These are phyloP conservation scores for Oxytorus armatus DNA, from an alignment of 2,888 invertebrate species.

Conservation along the genomic window DNA sequence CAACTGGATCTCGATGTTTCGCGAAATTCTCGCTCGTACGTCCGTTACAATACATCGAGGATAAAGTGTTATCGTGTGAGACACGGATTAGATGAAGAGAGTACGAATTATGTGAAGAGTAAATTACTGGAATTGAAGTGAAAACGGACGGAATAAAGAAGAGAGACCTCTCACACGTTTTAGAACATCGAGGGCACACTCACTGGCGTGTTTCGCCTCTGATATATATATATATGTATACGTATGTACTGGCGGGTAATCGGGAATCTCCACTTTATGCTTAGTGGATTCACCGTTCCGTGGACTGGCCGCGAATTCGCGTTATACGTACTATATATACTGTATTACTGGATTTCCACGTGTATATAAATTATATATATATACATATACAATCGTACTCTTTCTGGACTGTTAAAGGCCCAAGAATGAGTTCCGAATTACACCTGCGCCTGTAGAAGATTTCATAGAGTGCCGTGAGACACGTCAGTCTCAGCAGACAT, in stretches of 20 bases:
- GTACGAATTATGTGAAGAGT: constrained; percentile 1
- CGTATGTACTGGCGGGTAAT: constrained; percentile 33
- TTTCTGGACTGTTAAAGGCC: constrained; percentile 35
- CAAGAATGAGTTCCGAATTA: constrained; percentile 30
- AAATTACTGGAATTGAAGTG: background rate
- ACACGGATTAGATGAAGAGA: constrained; percentile 23
- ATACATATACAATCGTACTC: constrained; percentile 7
- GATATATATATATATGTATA: constrained; percentile 14
- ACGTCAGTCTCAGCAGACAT: constrained; percentile 44
- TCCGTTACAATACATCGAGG: constrained; percentile 39
- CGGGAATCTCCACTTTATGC: constrained; percentile 57
- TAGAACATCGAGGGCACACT: constrained; percentile 52
- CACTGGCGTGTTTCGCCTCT: constrained; percentile 18
- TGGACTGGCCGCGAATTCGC: constrained; percentile 50
- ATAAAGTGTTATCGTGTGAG: constrained; percentile 27
- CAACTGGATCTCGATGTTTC: constrained; percentile 18
- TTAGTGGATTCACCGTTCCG: constrained; percentile 61
- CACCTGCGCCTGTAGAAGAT: constrained; percentile 42
- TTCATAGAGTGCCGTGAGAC: constrained; percentile 47
- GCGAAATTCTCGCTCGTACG: background rate
- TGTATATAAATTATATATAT: background rate
- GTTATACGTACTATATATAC: constrained; percentile 29
- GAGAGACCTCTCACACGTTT: background rate
- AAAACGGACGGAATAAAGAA: background rate
- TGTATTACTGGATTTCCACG: constrained; percentile 28